Conservation (phyloP, 1,140 invertebrate genomes). For the Ceratina australensis region DNA sequence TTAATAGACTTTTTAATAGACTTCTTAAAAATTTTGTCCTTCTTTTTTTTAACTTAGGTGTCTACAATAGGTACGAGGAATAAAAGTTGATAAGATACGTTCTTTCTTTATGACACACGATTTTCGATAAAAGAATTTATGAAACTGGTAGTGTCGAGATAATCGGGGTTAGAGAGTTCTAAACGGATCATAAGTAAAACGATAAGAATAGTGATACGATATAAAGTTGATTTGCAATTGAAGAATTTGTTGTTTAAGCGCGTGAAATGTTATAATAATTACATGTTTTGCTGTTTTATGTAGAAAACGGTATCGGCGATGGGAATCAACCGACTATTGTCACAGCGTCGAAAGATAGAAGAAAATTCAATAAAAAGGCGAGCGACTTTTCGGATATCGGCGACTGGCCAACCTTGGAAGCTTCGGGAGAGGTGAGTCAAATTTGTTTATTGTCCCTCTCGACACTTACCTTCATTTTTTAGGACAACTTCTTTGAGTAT, state of each 20-base stretch:
- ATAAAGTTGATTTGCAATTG: slow-evolving; percentile 18
- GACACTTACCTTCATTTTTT: not conserved
- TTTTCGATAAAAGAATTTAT: slow-evolving; percentile 53
- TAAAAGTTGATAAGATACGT: no score
- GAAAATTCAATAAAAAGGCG: slow-evolving; percentile 84
- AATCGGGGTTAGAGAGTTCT: slow-evolving; percentile 67
- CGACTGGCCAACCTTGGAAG: slow-evolving; percentile 89
- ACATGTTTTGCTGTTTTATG: slow-evolving; percentile 53
- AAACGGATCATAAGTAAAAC: slow-evolving; percentile 63
- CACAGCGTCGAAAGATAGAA: slow-evolving; percentile 82
- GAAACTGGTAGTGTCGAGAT: slow-evolving; percentile 52
- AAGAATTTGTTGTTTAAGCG: not conserved
- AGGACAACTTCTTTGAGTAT: no score
- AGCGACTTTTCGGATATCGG: slow-evolving; percentile 86
- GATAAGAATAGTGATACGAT: slow-evolving; percentile 56
- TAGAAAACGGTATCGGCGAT: slow-evolving; percentile 75
- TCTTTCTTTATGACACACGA: not conserved
- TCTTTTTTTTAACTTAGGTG: no score
- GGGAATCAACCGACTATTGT: slow-evolving; percentile 77
- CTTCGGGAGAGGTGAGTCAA: slow-evolving; percentile 77
- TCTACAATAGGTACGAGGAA: no score
- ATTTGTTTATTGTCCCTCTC: slow-evolving; percentile 22
- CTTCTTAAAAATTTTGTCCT: no score
- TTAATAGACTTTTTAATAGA: no score
- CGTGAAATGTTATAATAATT: not conserved